Base-by-base conservation (phyloP, 2,797 vertebrate genomes). In the Percopsis omiscomaycus region DNA sequence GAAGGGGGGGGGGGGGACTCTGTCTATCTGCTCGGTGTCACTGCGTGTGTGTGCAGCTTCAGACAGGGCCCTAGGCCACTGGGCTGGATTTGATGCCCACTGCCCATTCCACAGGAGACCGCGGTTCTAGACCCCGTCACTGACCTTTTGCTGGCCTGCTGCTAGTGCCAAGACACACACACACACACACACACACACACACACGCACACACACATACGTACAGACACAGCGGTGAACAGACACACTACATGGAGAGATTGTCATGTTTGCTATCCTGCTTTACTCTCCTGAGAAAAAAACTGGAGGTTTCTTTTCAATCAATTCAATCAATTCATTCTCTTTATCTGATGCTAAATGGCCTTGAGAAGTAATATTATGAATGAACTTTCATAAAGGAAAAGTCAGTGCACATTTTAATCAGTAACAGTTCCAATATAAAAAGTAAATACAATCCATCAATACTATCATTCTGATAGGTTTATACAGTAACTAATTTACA, bases 11-110 rank as follows among this genome's bases (percentile, higher is more conserved):
- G 61, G 62, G 45, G 78, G 64, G 70, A 70, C 78, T 71, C 73
- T 75, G 79, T 84, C 79, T 79, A 81, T 88, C 83, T 83, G 82
- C 87, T 84, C 73, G 84, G 63, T 84, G 83, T 83, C 81, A 80
- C 63, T 62, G 69, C 69, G 71, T 80, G 73, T 73, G 75, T 82
- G 69, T 60, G 71, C 64, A 78, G 81, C 64, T 77, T 80, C 51
- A 61, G 71, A 83, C 60, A 71, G 64, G 52, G 64, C 84, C 80
- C 72, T 22, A 3, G 48, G 69, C 75, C 75, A 57, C 58, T 54
- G 59, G 66, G 78, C 63, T 56, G 55, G 50, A 69, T 55, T 74
- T 60, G 55, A 71, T 66, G 55, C 47, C 60, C n/a, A 46, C 61
- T 56, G 54, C 64, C 46, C 14, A 59, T 64, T 68, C 64, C 77